Evolutionary conservation across 1,140 invertebrate species (phyloP), one percentile per base, ranked within the genome.

Genomic region (Druon quercuslanigerum): DNA sequence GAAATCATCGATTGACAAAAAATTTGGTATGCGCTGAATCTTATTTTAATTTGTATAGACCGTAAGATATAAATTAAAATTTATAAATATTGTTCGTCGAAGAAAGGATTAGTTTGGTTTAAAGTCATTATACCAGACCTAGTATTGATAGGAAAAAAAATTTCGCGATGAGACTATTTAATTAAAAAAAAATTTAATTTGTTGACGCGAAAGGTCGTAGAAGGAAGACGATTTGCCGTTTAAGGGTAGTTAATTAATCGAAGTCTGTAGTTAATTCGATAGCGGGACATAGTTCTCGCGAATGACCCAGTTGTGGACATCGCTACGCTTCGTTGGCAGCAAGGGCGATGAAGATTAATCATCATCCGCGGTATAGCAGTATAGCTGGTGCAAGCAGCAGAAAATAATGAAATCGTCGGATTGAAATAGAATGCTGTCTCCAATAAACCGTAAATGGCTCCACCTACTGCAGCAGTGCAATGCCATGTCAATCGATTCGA

Each of bases 221-320:
- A 46, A 66, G 25, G 3, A 66, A 66, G 60, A 66, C 60, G 60
- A 46, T 46, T 66, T 33, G 16, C 40, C 4, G 33, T 66, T 66
- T 40, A 66, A 66, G 60, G n/a, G 25, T 16, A 8, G 60, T 66
- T 66, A 66, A 66, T 66, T 66, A 66, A 66, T 66, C 60, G 33
- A 66, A 66, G 60, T 66, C 25, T n/a, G 60, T 33, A 66, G 60
- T 66, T 66, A 66, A 66, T 66, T 40, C 60, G 60, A 66, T 66
- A 33, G 60, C 46, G 40, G 60, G 60, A 66, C 60, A 40, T 66
- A 66, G 60, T 46, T 66, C 60, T 2, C 60, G 60, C 25, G 33
- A 66, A 40, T 66, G 60, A 66, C 60, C 60, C 60, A 66, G 60
- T 40, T 66, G 60, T 66, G 60, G 60, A 66, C 60, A 66, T 46